phyloP scores from a whole-genome alignment of 2,888 invertebrate genomes.

The Synergus umbraculus region DNA sequence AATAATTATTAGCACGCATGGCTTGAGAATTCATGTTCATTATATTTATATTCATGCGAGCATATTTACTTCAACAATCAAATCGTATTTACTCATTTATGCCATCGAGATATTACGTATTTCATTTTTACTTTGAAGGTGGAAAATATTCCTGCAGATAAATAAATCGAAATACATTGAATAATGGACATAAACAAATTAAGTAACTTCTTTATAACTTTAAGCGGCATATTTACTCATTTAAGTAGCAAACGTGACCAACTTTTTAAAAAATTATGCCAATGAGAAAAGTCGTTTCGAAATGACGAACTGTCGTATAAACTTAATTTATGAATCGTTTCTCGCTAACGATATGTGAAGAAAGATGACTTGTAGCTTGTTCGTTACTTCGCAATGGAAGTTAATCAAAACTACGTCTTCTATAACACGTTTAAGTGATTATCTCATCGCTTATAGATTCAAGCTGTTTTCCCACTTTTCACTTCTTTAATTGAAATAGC shows the following conservation, averaged over 20 bases:
- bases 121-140: neutral
- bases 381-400: neutral
- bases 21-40: neutral
- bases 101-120: neutral
- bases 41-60: neutral
- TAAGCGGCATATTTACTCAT: neutral
- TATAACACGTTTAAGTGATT: slow-evolving; percentile 5
- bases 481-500: neutral
- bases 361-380: slow-evolving; percentile 27
- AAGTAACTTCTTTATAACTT: neutral
- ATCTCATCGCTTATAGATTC: neutral
- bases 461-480: neutral
- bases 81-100: slow-evolving; percentile 3
- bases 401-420: slow-evolving; percentile 10
- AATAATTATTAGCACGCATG: slow-evolving; percentile 1
- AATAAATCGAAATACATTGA: neutral
- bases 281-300: slow-evolving; percentile 16
- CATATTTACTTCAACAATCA: neutral
- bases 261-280: slow-evolving; percentile 15
- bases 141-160: neutral
- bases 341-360: slow-evolving; percentile 13
- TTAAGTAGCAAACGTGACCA: neutral
- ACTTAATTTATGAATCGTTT: slow-evolving; percentile 24
- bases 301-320: slow-evolving; percentile 14
- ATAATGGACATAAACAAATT: neutral